Conservation (phyloP, 2,888 invertebrate species). For the Erpobdella octoculata region DNA sequence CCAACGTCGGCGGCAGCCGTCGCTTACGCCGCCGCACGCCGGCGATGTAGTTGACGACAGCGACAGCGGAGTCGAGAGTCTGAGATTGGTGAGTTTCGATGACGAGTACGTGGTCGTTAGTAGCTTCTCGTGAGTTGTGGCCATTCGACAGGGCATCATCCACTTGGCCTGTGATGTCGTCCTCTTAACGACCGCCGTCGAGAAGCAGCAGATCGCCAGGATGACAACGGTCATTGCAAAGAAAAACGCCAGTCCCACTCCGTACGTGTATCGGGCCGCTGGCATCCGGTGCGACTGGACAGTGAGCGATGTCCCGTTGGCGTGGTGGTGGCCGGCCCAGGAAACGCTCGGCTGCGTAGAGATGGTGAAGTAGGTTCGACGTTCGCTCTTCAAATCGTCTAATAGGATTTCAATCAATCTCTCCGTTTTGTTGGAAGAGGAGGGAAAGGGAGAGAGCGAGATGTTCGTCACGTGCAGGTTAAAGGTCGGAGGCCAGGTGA, state of each 20-base stretch:
- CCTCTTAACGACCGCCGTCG: not conserved
- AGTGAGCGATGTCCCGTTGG: too few relatives aligned
- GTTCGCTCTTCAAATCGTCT: conserved; percentile 30
- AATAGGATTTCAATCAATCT: conserved; percentile 32
- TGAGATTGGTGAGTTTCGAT: not conserved
- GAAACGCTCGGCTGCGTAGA: too few relatives aligned
- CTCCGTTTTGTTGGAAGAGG: conserved; percentile 14
- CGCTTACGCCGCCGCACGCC: too few relatives aligned
- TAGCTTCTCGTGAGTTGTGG: too few relatives aligned
- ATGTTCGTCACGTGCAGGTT: conserved; percentile 19
- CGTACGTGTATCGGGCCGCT: not conserved
- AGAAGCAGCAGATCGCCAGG: not conserved
- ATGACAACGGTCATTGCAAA: not conserved
- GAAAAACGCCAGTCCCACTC: not conserved
- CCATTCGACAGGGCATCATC: too few relatives aligned
- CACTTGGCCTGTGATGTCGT: too few relatives aligned
- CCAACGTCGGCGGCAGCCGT: too few relatives aligned
- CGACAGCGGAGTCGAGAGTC: not conserved
- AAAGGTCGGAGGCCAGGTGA: conserved; percentile 44
- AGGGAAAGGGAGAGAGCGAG: conserved; percentile 39
- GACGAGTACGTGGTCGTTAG: not conserved
- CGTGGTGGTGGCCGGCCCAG: not conserved
- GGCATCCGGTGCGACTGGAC: too few relatives aligned
- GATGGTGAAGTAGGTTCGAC: conserved; percentile 32
- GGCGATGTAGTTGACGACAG: not conserved